Evolutionary conservation across 2,888 invertebrate genomes (phyloP).

Genomic region (Limulus polyphemus): DNA sequence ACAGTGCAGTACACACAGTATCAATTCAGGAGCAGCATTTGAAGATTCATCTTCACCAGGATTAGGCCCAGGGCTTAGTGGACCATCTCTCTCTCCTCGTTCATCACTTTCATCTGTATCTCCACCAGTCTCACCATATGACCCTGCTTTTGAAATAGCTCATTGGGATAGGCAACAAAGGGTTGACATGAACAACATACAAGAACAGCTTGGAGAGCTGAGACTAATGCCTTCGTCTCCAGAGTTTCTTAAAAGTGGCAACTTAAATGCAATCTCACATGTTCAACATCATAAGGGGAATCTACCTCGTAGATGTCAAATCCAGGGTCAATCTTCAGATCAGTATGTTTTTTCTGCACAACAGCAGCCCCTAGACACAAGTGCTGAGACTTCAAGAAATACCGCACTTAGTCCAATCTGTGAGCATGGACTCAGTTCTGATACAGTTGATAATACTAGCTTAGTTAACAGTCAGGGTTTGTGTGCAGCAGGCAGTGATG

Average conservation of each 20-base stretch:
- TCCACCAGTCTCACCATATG: constrained; percentile 61
- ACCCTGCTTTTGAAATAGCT: constrained; percentile 55
- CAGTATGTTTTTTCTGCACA: not conserved
- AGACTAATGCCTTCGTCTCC: constrained; percentile 11
- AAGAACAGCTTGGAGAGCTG: constrained; percentile 19
- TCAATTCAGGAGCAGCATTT: constrained; percentile 10
- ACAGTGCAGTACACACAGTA: constrained; percentile 30
- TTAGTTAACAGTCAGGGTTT: constrained; percentile 40
- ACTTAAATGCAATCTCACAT: not conserved
- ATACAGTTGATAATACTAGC: no score
- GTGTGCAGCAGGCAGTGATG: constrained; percentile 91
- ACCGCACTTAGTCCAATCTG: constrained; percentile 37
- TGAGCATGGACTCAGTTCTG: constrained; percentile 29
- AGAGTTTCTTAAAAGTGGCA: not conserved
- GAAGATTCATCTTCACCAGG: constrained; percentile 20
- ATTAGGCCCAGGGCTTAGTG: constrained; percentile 44
- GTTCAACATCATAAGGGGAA: not conserved
- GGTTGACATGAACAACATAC: constrained; percentile 11
- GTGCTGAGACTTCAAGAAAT: constrained; percentile 36
- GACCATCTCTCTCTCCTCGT: constrained; percentile 69
- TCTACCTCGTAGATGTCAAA: not conserved
- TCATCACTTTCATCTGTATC: constrained; percentile 76
- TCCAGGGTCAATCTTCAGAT: not conserved
- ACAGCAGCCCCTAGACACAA: constrained; percentile 4
- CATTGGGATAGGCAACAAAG: constrained; percentile 31